Evolutionary conservation across 2,888 invertebrate genomes (phyloP).

Genomic region (Timandra comae): DNA sequence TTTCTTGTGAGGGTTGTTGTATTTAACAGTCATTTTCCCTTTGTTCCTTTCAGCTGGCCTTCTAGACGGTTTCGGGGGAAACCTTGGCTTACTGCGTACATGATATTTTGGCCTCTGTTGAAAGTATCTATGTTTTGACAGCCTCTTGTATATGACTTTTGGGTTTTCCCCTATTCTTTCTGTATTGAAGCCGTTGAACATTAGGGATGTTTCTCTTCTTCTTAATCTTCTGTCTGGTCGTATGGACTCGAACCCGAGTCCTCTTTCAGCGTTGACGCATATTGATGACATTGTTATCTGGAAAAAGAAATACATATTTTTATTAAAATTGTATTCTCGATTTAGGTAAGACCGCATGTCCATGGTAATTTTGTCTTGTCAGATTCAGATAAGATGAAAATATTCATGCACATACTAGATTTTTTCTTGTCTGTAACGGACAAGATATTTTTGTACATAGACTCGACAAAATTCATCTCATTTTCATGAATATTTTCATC

Average conservation of each 20-base stretch:
- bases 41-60: slow-evolving; percentile 42
- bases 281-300: slow-evolving; percentile 53
- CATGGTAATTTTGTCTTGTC: no score
- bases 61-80: slow-evolving; percentile 29
- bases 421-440: no score
- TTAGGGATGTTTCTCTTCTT: slow-evolving; percentile 45
- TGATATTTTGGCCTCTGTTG: slow-evolving; percentile 34
- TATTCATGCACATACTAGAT: no score
- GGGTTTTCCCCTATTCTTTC: slow-evolving; percentile 39
- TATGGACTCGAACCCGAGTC: slow-evolving; percentile 25
- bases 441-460: no score
- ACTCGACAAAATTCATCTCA: no score
- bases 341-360: no score
- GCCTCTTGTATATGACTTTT: slow-evolving; percentile 43
- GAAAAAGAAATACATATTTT: slow-evolving; percentile 29
- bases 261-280: slow-evolving; percentile 29
- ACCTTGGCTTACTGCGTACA: slow-evolving; percentile 35
- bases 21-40: slow-evolving; percentile 31
- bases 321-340: no score
- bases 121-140: slow-evolving; percentile 33
- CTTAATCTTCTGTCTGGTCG: slow-evolving; percentile 23
- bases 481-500: no score
- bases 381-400: no score
- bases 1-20: slow-evolving; percentile 31
- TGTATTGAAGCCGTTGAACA: slow-evolving; percentile 42